phyloP scores from a whole-genome alignment of 2,797 vertebrate genomes.

The Lagocephalus sceleratus region DNA sequence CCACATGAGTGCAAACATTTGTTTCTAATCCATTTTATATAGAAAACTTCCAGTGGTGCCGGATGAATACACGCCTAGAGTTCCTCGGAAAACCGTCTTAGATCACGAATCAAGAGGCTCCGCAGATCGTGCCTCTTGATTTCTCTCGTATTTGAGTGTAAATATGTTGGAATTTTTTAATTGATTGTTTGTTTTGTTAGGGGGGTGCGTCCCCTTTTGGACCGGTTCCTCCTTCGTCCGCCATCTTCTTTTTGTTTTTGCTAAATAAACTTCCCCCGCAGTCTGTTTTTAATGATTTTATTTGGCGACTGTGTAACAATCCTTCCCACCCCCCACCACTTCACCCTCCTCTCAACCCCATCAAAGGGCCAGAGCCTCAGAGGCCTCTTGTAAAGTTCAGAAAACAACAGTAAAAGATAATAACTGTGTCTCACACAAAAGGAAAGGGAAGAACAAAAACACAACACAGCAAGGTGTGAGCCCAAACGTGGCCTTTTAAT shows the following conservation, averaged over 20 bases:
- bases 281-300: slow-evolving; percentile 59
- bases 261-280: slow-evolving; percentile 20
- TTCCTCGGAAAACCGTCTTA: slow-evolving; percentile 49
- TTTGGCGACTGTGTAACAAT: slow-evolving; percentile 52
- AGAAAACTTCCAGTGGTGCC: slow-evolving; percentile 75
- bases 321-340: slow-evolving; percentile 8
- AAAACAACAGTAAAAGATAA: slow-evolving; percentile 76
- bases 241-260: slow-evolving; percentile 3
- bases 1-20: slow-evolving; percentile 80
- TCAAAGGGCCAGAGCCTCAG: slow-evolving; percentile 62
- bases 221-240: slow-evolving; percentile 26
- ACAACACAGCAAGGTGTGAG: slow-evolving; percentile 46
- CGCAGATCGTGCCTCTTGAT: slow-evolving; percentile 23
- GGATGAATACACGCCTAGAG: slow-evolving; percentile 55
- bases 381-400: slow-evolving; percentile 71
- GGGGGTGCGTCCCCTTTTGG: slow-evolving; percentile 20
- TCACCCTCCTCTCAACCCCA: slow-evolving; percentile 51
- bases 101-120: slow-evolving; percentile 40
- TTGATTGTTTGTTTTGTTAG: slow-evolving; percentile 32
- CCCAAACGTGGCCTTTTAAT: slow-evolving; percentile 55
- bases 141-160: slow-evolving; percentile 29
- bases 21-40: slow-evolving; percentile 78
- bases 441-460: slow-evolving; percentile 22
- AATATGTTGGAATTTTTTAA: slow-evolving; percentile 22
- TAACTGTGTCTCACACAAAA: slow-evolving; percentile 54